Evolutionary conservation across 2,888 invertebrate genomes (phyloP), one percentile per base, ranked within the genome.

Genomic region (Ceraclea dissimilis): DNA sequence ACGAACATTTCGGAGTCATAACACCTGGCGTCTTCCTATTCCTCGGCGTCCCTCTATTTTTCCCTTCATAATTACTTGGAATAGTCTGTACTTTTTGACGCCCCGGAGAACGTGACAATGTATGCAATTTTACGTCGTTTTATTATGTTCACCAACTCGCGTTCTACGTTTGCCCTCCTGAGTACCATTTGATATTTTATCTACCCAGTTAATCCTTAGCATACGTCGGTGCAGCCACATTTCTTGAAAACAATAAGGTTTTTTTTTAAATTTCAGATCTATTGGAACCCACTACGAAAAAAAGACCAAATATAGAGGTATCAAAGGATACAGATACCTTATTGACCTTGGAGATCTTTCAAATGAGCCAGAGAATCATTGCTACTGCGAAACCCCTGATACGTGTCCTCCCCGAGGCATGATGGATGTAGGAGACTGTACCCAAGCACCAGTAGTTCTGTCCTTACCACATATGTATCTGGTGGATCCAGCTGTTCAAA

Each of bases 391-490:
- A 16, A 65, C 71, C 1, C 76, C 82, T 2, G 81, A 82, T 1
- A 79, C 80, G 1, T 91, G 90, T 62, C 79, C 87, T 2, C 80
- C 81, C n/a, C 84, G 83, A 67, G 91, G 91, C 0, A 72, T 87
- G 0, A 83, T 86, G 76, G 88, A 89, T 66, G 65, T 90, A 19
- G 70, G 70, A 0, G 81, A 81, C 26, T 84, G 89, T 60, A 64
- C 81, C 0, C 84, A 84, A 0, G 87, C 81, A 0, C 93, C 93
- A 0, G 69, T 93, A 47, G 77, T 85, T 10, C 86, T 80, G 0
- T 88, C 92, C 0, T 67, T 89, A 68, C 93, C 93, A 0, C 93
- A 94, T 70, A 88, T 88, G 66, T 82, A 83, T 60, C 78, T 81
- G 2, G 72, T 76, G 0, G 86, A 89, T 63, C 76, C 78, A 0